Percentiles rank a stretch among this genome's conserved stretches.
phyloP scores from a whole-genome alignment of 2,888 invertebrate species.

The Drosophila rubida region DNA sequence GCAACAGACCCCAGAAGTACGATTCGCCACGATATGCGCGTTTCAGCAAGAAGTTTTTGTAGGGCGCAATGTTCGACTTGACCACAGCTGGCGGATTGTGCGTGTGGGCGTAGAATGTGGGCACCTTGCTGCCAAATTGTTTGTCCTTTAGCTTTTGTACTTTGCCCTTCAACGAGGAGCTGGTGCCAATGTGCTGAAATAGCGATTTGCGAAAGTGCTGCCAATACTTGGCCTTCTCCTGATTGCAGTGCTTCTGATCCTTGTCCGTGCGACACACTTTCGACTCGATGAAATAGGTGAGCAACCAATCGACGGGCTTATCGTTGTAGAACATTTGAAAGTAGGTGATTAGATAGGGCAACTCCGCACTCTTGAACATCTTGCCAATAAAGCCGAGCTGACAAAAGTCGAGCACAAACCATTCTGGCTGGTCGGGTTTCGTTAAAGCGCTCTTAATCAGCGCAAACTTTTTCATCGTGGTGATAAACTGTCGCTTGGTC shows the following conservation, averaged over 20 bases:
- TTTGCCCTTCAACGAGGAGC: conserved; percentile 97
- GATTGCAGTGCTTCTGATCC: conserved; percentile 93
- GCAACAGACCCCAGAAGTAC: conserved; percentile 96
- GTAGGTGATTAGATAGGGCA: conserved; percentile 95
- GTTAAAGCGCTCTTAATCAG: conserved; percentile 88
- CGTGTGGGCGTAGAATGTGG: conserved; percentile 90
- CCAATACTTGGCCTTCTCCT: conserved; percentile 91
- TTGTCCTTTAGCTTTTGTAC: conserved; percentile 97
- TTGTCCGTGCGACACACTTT: conserved; percentile 95
- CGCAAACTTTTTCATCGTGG: conserved; percentile 93
- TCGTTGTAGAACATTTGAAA: conserved; percentile 98
- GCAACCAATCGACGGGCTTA: conserved; percentile 98
- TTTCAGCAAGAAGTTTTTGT: conserved; percentile 91
- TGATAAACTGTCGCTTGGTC: conserved; percentile 93
- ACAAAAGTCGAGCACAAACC: conserved; percentile 97
- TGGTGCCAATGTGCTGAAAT: conserved; percentile 97
- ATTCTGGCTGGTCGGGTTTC: conserved; percentile 87
- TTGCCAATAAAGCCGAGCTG: conserved; percentile 96
- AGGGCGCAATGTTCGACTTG: conserved; percentile 90
- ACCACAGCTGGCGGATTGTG: conserved; percentile 90
- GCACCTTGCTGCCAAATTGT: conserved; percentile 92
- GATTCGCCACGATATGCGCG: conserved; percentile 94
- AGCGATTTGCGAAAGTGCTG: conserved; percentile 95
- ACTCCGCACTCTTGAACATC: conserved; percentile 94
- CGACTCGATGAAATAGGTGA: conserved; percentile 94